phyloP scores from a whole-genome alignment of 1,140 invertebrate genomes.

The Sitophilus oryzae region DNA sequence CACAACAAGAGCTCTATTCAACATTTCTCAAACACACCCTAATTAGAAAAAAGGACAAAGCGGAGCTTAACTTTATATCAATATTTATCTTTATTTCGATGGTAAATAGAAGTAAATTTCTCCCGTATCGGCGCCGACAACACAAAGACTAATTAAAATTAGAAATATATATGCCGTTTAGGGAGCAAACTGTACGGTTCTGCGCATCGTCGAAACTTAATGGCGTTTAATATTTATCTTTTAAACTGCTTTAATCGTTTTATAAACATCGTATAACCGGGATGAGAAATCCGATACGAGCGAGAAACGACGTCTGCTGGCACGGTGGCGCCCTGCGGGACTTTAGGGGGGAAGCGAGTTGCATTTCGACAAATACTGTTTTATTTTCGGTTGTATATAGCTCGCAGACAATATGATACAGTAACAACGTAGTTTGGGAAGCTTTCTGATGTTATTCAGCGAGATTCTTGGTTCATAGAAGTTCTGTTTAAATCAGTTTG shows the following conservation, averaged over 20 bases:
- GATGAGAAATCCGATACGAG: slow-evolving; percentile 23
- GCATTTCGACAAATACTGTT: neutral
- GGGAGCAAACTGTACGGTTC: slow-evolving; percentile 4
- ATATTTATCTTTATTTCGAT: slow-evolving; percentile 26
- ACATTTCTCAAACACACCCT: no score
- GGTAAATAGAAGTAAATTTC: slow-evolving; percentile 24
- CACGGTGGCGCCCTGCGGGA: neutral
- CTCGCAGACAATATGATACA: neutral
- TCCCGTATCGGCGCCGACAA: slow-evolving; percentile 13
- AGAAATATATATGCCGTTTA: slow-evolving; percentile 20
- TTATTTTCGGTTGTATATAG: neutral
- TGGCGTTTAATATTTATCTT: slow-evolving; percentile 34
- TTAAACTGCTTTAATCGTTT: slow-evolving; percentile 35
- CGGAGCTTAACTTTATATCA: slow-evolving; percentile 17
- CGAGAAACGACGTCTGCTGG: neutral
- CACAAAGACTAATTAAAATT: slow-evolving; percentile 24
- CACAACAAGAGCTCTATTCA: no score
- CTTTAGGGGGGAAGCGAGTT: neutral
- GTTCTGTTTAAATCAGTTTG: no score
- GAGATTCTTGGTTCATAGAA: no score
- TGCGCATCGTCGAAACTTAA: slow-evolving; percentile 24
- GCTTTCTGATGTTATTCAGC: no score
- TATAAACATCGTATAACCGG: slow-evolving; percentile 31
- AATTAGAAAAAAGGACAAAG: neutral
- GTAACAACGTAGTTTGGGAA: no score